Base-by-base conservation (phyloP, 2,113 vertebrate genomes). In the Takifugu flavidus region DNA sequence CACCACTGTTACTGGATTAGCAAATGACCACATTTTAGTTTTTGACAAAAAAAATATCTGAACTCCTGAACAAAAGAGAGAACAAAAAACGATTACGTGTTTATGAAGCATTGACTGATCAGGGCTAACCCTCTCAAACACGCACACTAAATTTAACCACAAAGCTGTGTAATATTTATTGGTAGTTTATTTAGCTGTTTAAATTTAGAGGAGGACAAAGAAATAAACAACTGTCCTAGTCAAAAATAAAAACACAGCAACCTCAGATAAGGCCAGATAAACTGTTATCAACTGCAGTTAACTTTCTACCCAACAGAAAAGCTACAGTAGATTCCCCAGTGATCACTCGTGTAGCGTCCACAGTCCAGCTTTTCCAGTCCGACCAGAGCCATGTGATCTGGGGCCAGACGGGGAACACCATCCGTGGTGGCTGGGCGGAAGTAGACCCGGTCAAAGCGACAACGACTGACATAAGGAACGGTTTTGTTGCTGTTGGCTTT, bases 291-390 rank as follows among this genome's bases (percentile, higher is more conserved):
- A 20, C 20, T 20, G 20, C 20, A 20, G 20, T 20, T 20, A 20
- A 20, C 8, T 53, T 54, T 71, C 52, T 81, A 86, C 0, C 15
- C 70, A 25, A 59, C 7, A 13, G 71, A 78, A 60, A 98, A 93
- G 58, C 77, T 91, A 65, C 96, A 96, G 55, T 96, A 90, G 56
- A 99, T 86, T 42, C 97, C 96, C 96, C 97, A 99, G 86, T 99
- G 97, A 79, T 99, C 96, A 62, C 96, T 98, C 4, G 92, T 92
- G 80, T 92, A 98, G 59, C 89, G 90, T 1, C 94, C 92, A 83
- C 96, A 99, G 73, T 96, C 93, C 56, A 99, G 83, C 78, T 96
- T 97, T 72, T 99, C 96, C 75, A 93, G 71, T 1, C 97, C 96
- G 0, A 98, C 75, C 59, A 99, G 85, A 56, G 91, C 90, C 90